Evolutionary conservation across 2,113 vertebrate species (phyloP), one percentile per base, ranked within the genome.

Genomic region (Cinclus cinclus): DNA sequence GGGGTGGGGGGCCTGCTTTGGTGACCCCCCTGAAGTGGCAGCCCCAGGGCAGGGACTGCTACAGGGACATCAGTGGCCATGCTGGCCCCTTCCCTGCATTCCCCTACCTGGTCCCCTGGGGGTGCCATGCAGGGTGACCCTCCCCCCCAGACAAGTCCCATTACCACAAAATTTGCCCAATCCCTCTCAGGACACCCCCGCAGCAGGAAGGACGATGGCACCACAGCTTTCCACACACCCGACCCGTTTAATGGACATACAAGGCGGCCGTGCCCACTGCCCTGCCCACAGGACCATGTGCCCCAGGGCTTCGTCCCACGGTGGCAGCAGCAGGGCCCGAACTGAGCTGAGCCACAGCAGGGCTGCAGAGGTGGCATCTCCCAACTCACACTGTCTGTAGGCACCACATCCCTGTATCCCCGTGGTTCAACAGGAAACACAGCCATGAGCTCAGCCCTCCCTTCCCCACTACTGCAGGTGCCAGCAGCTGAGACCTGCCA

Each of bases 221-320:
- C 49, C 88, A 76, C 15, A 1, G 90, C 44, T 90, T 87, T 95
- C 90, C 87, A 80, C 87, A 15, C 96, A 87, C 93, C 93, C 41
- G 6, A 83, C 90, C 94, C 62, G 0, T 96, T 96, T 96, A 96
- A 96, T 96, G 56, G 44, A 59, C 28, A 11, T 84, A 96, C 74
- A 85, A 87, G 93, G 69, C 0, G 5, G 67, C 91, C 4, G 2
- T 60, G 83, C 73, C 58, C 8, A 2, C 63, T 73, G 85, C 77
- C 86, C 73, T 53, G 76, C 68, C 81, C 55, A 13, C 4, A 1
- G 73, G 35, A n/a, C 50, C 21, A 0, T 0, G 0, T 7, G 33
- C 10, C 53, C 65, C 35, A 33, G 39, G 49, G 60, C 81, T 55
- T 41, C 0, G 0, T 28, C 59, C 53, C 60, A 6, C 1, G 0